Evolutionary conservation across 2,113 vertebrate species (phyloP).

Genomic region (Protobothrops flavoviridis): DNA sequence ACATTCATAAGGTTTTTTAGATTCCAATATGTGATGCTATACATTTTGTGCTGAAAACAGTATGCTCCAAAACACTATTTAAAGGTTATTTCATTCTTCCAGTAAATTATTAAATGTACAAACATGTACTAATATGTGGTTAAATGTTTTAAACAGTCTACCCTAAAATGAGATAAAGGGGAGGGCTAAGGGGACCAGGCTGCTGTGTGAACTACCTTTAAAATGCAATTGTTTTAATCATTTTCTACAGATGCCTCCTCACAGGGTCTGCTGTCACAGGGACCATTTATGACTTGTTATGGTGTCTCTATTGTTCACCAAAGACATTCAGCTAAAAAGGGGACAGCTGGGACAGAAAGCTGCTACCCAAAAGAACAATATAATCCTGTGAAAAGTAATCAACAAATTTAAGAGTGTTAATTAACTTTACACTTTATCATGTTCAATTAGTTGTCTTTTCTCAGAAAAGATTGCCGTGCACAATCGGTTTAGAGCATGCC

Average conservation of each 20-base stretch:
- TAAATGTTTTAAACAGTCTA: conserved; percentile 81
- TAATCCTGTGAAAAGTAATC: conserved; percentile 89
- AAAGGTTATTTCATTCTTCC: conserved; percentile 64
- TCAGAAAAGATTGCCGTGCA: conserved; percentile 83
- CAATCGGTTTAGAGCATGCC: conserved; percentile 86
- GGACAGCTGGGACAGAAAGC: conserved; percentile 94
- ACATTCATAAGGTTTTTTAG: neutral
- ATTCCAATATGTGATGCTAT: conserved; percentile 11
- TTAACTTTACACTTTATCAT: conserved; percentile 99
- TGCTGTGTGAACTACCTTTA: conserved; percentile 87
- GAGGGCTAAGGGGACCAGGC: conserved; percentile 81
- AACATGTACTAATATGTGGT: conserved; percentile 78
- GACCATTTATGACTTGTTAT: conserved; percentile 87
- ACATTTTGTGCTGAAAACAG: conserved; percentile 18
- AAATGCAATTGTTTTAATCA: conserved; percentile 98
- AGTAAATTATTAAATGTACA: conserved; percentile 83
- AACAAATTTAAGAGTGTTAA: conserved; percentile 99
- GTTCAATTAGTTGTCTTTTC: conserved; percentile 98
- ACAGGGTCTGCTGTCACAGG: conserved; percentile 89
- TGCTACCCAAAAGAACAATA: conserved; percentile 83
- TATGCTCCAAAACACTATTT: conserved; percentile 38
- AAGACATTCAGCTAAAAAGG: conserved; percentile 76
- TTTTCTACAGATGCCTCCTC: conserved; percentile 92
- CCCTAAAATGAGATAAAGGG: conserved; percentile 80
- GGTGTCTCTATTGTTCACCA: conserved; percentile 92